Conservation (phyloP, 2,113 vertebrate species). For the Oxygymnocypris stewartii region DNA sequence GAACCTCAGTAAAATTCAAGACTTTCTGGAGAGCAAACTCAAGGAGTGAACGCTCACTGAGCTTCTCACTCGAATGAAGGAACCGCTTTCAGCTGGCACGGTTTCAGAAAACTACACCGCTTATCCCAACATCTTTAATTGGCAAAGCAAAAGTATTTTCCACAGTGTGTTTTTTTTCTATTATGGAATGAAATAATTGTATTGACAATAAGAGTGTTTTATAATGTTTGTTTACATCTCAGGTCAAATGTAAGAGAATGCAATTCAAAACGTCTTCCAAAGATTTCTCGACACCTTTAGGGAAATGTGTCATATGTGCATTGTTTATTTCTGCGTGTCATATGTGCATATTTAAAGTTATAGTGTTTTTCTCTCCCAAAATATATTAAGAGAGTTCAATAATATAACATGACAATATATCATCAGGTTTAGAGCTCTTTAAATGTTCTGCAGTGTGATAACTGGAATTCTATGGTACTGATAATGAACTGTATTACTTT, state of each 20-base stretch:
- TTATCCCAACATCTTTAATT: neutral
- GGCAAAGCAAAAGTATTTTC: neutral
- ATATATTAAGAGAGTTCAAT: neutral
- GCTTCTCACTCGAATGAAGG: neutral
- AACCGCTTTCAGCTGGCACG: neutral
- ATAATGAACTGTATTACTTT: neutral
- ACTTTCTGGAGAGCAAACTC: slow-evolving; percentile 80
- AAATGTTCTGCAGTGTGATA: neutral
- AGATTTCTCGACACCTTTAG: neutral
- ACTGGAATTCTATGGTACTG: neutral
- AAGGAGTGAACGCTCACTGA: slow-evolving; percentile 76
- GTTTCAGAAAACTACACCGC: neutral
- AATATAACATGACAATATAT: neutral
- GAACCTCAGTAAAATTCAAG: slow-evolving; percentile 82
- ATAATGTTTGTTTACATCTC: slow-evolving; percentile 7
- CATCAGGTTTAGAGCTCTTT: neutral
- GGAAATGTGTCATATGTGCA: neutral
- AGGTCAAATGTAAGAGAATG: neutral
- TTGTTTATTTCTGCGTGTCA: neutral
- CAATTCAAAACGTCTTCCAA: neutral
- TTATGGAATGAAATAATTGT: neutral
- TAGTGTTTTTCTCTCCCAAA: neutral
- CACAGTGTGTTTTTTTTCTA: neutral
- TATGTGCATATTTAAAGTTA: neutral
- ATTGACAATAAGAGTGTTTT: neutral